Evolutionary conservation across 2,113 vertebrate species (phyloP).

Genomic region (Nerophis lumbriciformis): DNA sequence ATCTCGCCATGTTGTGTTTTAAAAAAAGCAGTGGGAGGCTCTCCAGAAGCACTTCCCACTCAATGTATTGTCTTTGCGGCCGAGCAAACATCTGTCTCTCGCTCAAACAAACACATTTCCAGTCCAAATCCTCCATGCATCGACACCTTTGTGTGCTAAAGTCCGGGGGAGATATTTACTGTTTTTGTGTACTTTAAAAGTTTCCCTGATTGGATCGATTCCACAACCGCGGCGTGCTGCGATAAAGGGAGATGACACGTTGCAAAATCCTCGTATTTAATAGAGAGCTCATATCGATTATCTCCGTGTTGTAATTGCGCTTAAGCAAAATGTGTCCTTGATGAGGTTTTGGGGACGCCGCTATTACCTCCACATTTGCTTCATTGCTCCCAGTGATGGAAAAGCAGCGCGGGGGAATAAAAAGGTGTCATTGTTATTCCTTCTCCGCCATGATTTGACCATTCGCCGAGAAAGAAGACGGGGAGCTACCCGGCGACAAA

Average conservation of each 20-base stretch:
- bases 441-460: background rate
- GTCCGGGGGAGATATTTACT: slow-evolving; percentile 33
- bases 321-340: slow-evolving; percentile 36
- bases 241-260: slow-evolving; percentile 60
- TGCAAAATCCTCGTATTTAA: slow-evolving; percentile 56
- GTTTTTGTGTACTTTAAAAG: slow-evolving; percentile 7
- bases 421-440: slow-evolving; percentile 18
- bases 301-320: slow-evolving; percentile 46
- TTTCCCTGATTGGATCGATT: slow-evolving; percentile 58
- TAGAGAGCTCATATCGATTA: slow-evolving; percentile 51
- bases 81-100: slow-evolving; percentile 71
- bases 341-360: slow-evolving; percentile 44
- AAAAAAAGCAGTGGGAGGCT: slow-evolving; percentile 58
- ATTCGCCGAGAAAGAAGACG: background rate
- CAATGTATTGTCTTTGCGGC: slow-evolving; percentile 64
- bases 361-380: slow-evolving; percentile 4
- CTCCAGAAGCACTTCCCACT: slow-evolving; percentile 56
- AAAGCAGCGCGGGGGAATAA: slow-evolving; percentile 16
- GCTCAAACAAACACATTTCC: slow-evolving; percentile 59
- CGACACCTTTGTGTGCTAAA: slow-evolving; percentile 43
- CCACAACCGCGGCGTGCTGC: slow-evolving; percentile 46
- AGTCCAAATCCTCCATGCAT: slow-evolving; percentile 36
- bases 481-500: background rate
- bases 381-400: slow-evolving; percentile 2
- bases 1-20: slow-evolving; percentile 58